A percentile compares a stretch with the other conserved stretches of the same genome.
Conservation (phyloP, 2,113 vertebrate genomes). For the Balaeniceps rex region DNA sequence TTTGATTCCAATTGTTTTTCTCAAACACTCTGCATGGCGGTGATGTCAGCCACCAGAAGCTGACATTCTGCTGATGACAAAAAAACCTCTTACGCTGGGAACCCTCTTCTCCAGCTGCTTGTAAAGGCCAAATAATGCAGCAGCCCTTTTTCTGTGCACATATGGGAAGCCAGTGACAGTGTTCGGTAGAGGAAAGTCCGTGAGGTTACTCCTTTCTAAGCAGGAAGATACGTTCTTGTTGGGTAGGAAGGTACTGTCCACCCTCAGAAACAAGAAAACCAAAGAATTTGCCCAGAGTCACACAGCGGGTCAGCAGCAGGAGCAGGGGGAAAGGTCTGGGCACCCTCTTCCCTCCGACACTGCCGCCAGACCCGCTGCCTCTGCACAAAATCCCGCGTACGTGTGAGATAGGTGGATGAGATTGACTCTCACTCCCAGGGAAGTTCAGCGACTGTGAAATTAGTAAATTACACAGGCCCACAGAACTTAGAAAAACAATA, state of each 20-base stretch:
- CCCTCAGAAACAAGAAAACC: background rate
- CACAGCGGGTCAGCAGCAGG: background rate
- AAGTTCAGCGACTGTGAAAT: constrained; percentile 77
- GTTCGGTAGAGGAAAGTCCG: background rate
- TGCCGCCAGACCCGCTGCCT: background rate
- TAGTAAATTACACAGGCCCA: constrained; percentile 52
- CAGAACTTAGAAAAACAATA: constrained; percentile 68
- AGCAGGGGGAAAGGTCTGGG: background rate
- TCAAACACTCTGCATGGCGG: rapidly evolving
- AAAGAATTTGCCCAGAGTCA: background rate
- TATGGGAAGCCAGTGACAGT: rapidly evolving
- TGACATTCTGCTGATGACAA: background rate
- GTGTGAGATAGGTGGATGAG: background rate
- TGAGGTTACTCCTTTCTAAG: background rate
- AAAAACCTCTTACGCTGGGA: background rate
- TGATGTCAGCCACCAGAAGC: background rate
- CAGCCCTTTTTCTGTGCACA: rapidly evolving
- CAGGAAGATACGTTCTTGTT: background rate
- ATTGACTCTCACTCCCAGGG: constrained; percentile 43
- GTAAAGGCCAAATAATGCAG: background rate
- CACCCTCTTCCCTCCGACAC: background rate
- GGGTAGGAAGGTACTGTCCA: background rate
- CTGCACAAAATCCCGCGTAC: rapidly evolving
- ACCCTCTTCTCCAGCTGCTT: background rate
- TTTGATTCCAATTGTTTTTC: background rate